Base-by-base conservation (phyloP, 2,888 invertebrate genomes). In the Sepioteuthis lessoniana region DNA sequence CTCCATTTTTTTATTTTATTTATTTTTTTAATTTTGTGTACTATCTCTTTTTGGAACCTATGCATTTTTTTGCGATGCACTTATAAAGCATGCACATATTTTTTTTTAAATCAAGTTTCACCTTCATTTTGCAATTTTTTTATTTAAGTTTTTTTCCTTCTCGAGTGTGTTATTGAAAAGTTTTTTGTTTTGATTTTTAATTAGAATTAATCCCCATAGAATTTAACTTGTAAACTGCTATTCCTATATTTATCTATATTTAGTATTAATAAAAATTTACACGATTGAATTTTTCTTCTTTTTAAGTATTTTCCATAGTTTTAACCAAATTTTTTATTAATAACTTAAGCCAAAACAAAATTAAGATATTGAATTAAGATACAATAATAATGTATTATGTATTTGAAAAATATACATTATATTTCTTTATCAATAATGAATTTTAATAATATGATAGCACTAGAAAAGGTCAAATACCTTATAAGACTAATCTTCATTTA, bases 71-170 rank as follows among this genome's bases (percentile, higher is more conserved):
- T 42, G 42, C n/a, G n/a, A 76, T 76, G 76, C 76, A 76, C 76
- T n/a, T 76, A 35, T n/a, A 76, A 76, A 76, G 76, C 76, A 76
- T 76, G 76, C 76, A n/a, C 35, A 76, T n/a, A n/a, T 76, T 76
- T 76, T 76, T 76, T 76, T 55, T 76, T 35, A 25, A 55, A 76
- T 76, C 2, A 35, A 76, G n/a, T n/a, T 76, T 35, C 35, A 35
- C 76, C n/a, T 76, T 76, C n/a, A 76, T 76, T 76, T 76, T 76
- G 76, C 2, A 35, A 35, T n/a, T 76, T 76, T 76, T 76, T 76
- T 76, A 1, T 16, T 76, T 35, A 76, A 35, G 2, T 60, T 28
- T 76, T 76, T n/a, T 76, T 76, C 13, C n/a, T 16, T 76, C 35
- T 19, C n/a, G n/a, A n/a, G 76, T 76, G 76, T 76, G n/a, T 35